Base-by-base conservation (phyloP, 2,797 vertebrate species). In the Xiphophorus birchmanni region DNA sequence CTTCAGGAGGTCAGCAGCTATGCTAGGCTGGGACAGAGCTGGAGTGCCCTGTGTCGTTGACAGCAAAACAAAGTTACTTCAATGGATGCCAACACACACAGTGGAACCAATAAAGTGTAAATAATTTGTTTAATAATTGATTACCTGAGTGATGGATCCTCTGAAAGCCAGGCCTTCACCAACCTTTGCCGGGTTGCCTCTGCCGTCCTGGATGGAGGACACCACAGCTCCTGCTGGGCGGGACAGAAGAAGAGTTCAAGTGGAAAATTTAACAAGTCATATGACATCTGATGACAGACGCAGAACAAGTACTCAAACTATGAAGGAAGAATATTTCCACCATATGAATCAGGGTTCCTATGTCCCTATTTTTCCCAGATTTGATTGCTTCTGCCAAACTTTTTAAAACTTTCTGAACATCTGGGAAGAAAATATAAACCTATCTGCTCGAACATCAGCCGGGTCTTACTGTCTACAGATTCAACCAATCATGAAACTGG, bases 71-170 rank as follows among this genome's bases (percentile, higher is more conserved):
- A 81, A 37, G 29, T 5, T 29, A 76, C 11, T 56, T 21, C 78
- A 58, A 78, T 26, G 29, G 5, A 5, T 21, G 60, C 18, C 3
- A 76, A 29, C 15, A 83, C 23, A 67, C 2, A 44, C 13, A 42
- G 6, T 47, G 42, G 3, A 1, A 3, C 32, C 21, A 74, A 48
- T 74, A 21, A 56, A 15, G 10, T 2, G 4, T 56, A 63, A 63
- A 35, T 35, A n/a, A 15, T 63, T 60, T 1, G 29, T 26, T 8
- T 4, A 73, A 26, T 44, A 44, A 40, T 42, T 86, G 6, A 29
- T 83, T 92, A 99, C 98, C 97, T 98, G 97, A 95, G 97, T 99
- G 90, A 98, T 99, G 35, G 97, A 99, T 80, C 98, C 98, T 82
- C 97, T 93, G 71, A 96, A 96, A 9, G 96, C 86, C 74, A 97